Percentiles rank a stretch among this genome's conserved stretches.
phyloP scores from a whole-genome alignment of 1,140 invertebrate genomes.

The Cyclina sinensis region DNA sequence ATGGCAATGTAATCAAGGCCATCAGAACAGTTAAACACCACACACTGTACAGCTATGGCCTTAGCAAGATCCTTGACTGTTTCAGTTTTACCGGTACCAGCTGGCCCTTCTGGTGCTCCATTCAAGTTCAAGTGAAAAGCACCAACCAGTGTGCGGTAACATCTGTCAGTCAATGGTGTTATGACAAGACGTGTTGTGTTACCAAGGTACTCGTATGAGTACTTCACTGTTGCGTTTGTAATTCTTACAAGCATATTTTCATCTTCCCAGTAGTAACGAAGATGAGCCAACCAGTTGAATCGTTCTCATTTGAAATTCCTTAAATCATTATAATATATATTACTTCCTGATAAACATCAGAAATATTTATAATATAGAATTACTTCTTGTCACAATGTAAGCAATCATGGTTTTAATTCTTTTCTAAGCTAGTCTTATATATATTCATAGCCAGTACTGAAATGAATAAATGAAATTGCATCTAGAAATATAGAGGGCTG shows the following conservation, averaged over 20 bases:
- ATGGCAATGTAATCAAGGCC: constrained; percentile 87
- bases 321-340: too few species aligned
- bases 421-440: too few species aligned
- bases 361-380: too few species aligned
- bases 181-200: constrained; percentile 87
- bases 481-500: too few species aligned
- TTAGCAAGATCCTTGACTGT: constrained; percentile 87
- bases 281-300: constrained; percentile 87
- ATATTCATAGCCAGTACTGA: too few species aligned
- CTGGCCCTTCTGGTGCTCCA: constrained; percentile 87
- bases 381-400: too few species aligned
- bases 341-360: too few species aligned
- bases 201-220: constrained; percentile 87
- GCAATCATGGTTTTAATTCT: too few species aligned
- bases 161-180: constrained; percentile 87
- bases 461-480: too few species aligned
- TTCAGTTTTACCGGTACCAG: constrained; percentile 87
- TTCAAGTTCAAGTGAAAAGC: constrained; percentile 87
- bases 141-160: constrained; percentile 82
- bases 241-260: constrained; percentile 83
- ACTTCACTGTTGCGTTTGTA: constrained; percentile 86
- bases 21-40: constrained; percentile 88
- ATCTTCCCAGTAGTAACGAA: constrained; percentile 87
- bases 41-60: constrained; percentile 87
- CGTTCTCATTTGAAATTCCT: constrained; percentile 85